phyloP scores from a whole-genome alignment of 2,113 vertebrate genomes.

The Psilopogon haemacephalus region DNA sequence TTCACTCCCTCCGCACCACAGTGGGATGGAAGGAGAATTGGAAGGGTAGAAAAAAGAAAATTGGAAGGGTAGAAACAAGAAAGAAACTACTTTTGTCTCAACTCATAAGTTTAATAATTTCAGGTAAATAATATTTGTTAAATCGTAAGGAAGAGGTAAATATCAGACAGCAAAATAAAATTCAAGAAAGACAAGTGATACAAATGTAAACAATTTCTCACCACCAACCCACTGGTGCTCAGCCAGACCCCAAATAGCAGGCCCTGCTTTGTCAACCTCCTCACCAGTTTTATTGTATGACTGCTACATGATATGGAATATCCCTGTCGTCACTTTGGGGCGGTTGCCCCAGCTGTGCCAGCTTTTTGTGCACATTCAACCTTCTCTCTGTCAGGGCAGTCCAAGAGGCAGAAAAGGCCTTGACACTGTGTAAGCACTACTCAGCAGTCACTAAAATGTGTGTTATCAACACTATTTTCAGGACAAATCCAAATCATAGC shows the following conservation, averaged over 20 bases:
- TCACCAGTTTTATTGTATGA: background rate
- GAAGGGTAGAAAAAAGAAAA: no score
- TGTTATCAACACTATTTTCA: no score
- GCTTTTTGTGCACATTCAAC: background rate
- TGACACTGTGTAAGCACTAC: background rate
- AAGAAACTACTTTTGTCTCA: no score
- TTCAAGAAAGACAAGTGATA: background rate
- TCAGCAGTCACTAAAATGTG: background rate
- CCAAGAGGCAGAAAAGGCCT: background rate
- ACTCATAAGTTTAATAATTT: background rate
- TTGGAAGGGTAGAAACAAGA: background rate
- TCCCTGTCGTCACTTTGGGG: background rate
- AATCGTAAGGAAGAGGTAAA: background rate
- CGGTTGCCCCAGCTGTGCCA: background rate
- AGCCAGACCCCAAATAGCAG: background rate
- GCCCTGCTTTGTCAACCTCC: accelerated
- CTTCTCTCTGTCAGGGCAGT: background rate
- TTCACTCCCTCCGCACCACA: accelerated
- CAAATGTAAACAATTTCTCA: background rate
- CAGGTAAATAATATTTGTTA: background rate
- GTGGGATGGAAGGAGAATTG: background rate
- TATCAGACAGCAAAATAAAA: background rate
- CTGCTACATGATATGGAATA: accelerated
- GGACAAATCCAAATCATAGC: background rate
- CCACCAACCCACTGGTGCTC: accelerated